Evolutionary conservation across 2,113 vertebrate genomes (phyloP), one percentile per base, ranked within the genome.

Genomic region (Triplophysa tibetana): DNA sequence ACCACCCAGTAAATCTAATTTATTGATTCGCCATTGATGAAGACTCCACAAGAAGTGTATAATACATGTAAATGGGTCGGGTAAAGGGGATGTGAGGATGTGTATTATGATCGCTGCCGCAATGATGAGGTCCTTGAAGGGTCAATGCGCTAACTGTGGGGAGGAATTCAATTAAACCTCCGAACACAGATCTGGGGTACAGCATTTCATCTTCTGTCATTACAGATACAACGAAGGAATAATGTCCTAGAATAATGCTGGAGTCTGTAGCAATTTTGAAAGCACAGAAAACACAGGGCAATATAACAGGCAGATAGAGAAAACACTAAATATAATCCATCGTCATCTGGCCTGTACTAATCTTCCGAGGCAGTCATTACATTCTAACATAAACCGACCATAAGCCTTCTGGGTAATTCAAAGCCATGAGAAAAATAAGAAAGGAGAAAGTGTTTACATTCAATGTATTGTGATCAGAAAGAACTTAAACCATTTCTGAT

Each of bases 301-400:
- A 52, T 21, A 23, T 17, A 56, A 56, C 12, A 26, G 24, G 38
- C 0, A 19, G n/a, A 17, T 29, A 54, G 13, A 11, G 50, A 41
- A 80, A 60, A 60, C 21, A 52, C 24, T 43, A 68, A 81, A 79
- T 74, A 67, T 79, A 84, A 84, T 85, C 76, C 76, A 70, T 33
- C 41, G 74, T 80, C 79, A 77, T 83, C 79, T 80, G 78, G n/a
- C 72, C 77, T 78, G 26, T 76, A 52, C 56, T 82, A 85, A 86
- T 83, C 81, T 73, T 77, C 24, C 66, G 41, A 84, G 65, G 61
- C 68, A 81, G 77, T 72, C 80, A 79, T 81, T 85, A 77, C 58
- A 81, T 81, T 67, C 63, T 50, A 69, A 74, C 68, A 81, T 81
- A 43, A 81, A 81, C 54, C 62, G 52, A 43, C 79, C 76, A 75